Evolutionary conservation across 2,888 invertebrate genomes (phyloP).

Genomic region (Cheilosia soror): DNA sequence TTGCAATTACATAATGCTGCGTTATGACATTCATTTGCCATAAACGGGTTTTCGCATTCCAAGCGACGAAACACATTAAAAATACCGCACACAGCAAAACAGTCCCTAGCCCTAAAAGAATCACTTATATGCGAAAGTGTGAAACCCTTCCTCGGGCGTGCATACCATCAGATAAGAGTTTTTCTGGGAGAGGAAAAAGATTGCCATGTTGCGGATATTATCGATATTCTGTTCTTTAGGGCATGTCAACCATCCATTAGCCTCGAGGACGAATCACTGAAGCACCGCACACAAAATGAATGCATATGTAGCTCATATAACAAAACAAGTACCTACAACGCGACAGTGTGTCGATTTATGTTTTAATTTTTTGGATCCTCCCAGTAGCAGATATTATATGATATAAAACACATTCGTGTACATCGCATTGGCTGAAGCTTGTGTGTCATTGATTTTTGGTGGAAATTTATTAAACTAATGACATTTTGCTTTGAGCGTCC

Average conservation of each 20-base stretch:
- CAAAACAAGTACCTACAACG: slow-evolving; percentile 11
- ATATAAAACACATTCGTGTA: slow-evolving; percentile 51
- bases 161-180: slow-evolving; percentile 41
- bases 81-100: slow-evolving; percentile 21
- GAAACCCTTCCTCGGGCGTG: slow-evolving; percentile 45
- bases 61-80: slow-evolving; percentile 12
- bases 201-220: slow-evolving; percentile 49
- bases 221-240: slow-evolving; percentile 51
- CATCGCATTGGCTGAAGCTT: slow-evolving; percentile 45
- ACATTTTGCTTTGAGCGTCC: background rate
- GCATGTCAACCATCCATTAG: slow-evolving; percentile 45
- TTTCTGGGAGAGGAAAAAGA: slow-evolving; percentile 9
- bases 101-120: slow-evolving; percentile 40
- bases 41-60: slow-evolving; percentile 46
- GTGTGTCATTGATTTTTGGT: slow-evolving; percentile 58
- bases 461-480: slow-evolving; percentile 47
- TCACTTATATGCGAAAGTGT: slow-evolving; percentile 45
- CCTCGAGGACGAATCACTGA: slow-evolving; percentile 1
- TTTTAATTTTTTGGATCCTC: slow-evolving; percentile 48
- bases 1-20: slow-evolving; percentile 49
- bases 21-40: slow-evolving; percentile 49
- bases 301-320: slow-evolving; percentile 47
- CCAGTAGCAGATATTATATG: slow-evolving; percentile 6
- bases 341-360: slow-evolving; percentile 48
- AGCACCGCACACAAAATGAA: slow-evolving; percentile 44